phyloP scores from a whole-genome alignment of 2,113 vertebrate genomes.

The Strix uralensis region DNA sequence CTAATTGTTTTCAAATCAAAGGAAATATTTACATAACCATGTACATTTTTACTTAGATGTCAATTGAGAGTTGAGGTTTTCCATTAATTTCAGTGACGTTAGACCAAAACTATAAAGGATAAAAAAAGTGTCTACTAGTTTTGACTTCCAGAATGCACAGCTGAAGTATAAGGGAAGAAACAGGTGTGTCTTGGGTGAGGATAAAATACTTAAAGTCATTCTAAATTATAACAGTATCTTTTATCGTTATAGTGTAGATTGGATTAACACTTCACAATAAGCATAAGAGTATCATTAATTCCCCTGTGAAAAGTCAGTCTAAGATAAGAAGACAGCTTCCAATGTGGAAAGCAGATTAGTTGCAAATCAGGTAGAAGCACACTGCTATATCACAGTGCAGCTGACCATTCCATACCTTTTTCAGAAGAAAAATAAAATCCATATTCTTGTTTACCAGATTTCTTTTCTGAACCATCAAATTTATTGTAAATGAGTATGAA shows the following conservation, averaged over 20 bases:
- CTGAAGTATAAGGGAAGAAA: neutral
- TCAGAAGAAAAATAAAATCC: neutral
- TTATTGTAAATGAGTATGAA: neutral
- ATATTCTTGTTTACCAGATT: neutral
- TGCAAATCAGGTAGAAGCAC: neutral
- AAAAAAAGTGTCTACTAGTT: neutral
- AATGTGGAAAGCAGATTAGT: neutral
- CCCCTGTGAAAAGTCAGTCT: neutral
- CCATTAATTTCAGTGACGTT: neutral
- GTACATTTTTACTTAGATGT: neutral
- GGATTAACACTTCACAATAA: neutral
- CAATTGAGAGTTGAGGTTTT: neutral
- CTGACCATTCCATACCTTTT: neutral
- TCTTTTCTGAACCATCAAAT: neutral
- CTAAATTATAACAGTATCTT: neutral
- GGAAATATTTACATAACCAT: neutral
- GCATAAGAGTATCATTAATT: neutral
- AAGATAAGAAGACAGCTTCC: neutral
- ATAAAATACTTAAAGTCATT: neutral
- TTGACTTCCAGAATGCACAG: neutral
- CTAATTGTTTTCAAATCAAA: neutral
- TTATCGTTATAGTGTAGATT: neutral
- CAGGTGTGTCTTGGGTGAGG: neutral
- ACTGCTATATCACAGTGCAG: neutral
- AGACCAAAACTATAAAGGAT: neutral